Evolutionary conservation across 2,888 invertebrate species (phyloP).

Genomic region (Pollenia angustigena): DNA sequence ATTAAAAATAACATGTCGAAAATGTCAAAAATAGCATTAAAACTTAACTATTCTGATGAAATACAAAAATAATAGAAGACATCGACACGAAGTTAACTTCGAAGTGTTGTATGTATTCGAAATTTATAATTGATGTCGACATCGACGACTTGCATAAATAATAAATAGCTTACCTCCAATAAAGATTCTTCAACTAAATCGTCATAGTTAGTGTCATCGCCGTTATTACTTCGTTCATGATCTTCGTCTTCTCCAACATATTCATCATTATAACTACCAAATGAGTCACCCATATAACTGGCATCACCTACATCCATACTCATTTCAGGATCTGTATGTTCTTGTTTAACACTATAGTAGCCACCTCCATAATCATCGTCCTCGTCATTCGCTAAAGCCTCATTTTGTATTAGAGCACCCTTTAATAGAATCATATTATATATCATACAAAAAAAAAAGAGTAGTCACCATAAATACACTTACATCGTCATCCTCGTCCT

Average conservation of each 20-base stretch:
- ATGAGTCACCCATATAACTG: slow-evolving; percentile 66
- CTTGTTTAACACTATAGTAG: slow-evolving; percentile 76
- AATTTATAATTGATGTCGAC: too few species aligned
- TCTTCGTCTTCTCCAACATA: slow-evolving; percentile 74
- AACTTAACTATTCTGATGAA: too few species aligned
- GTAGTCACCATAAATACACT: neutral
- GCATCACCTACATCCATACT: slow-evolving; percentile 73
- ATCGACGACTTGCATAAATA: too few species aligned
- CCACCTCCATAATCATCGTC: slow-evolving; percentile 66
- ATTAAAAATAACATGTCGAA: too few species aligned
- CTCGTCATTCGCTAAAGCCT: slow-evolving; percentile 65
- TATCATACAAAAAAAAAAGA: neutral
- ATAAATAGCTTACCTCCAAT: slow-evolving; percentile 77
- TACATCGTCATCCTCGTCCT: slow-evolving; percentile 67
- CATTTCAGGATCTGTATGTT: slow-evolving; percentile 76
- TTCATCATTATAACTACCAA: slow-evolving; percentile 73
- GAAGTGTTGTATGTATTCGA: too few species aligned
- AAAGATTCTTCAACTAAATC: slow-evolving; percentile 81
- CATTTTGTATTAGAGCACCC: slow-evolving; percentile 65
- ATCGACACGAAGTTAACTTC: too few species aligned
- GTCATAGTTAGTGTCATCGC: slow-evolving; percentile 78
- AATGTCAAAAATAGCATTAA: too few species aligned
- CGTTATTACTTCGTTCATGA: slow-evolving; percentile 72
- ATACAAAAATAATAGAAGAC: too few species aligned
- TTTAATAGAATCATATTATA: neutral